Conservation (phyloP, 2,113 vertebrate species). For the Sterrhoptilus dennistouni region DNA sequence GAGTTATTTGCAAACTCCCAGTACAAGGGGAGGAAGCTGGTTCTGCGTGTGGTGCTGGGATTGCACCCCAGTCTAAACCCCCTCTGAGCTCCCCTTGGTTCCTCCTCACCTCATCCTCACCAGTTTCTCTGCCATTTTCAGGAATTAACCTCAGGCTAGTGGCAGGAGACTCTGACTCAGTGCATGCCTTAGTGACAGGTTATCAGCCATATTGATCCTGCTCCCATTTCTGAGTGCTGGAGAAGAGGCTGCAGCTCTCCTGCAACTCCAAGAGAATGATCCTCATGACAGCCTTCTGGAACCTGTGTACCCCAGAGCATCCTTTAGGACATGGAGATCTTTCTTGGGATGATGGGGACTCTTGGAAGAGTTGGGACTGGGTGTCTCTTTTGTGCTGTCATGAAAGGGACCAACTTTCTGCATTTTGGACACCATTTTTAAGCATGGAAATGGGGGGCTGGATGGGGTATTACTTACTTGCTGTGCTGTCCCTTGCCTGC, state of each 20-base stretch:
- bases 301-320: background rate
- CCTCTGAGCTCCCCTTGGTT: background rate
- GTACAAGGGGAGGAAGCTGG: background rate
- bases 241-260: background rate
- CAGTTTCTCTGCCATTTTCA: background rate
- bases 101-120: background rate
- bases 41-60: background rate
- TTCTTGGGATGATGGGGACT: rapidly evolving
- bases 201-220: background rate
- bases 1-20: background rate
- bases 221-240: background rate
- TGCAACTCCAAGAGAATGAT: rapidly evolving
- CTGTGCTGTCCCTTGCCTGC: background rate
- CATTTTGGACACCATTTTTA: background rate
- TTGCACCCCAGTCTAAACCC: background rate
- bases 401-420: background rate
- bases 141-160: background rate
- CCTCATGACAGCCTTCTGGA: background rate
- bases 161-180: background rate
- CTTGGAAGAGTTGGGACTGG: background rate
- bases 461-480: background rate
- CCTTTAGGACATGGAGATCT: background rate
- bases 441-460: background rate
- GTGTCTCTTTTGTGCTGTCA: background rate
- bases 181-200: background rate